Evolutionary conservation across 2,888 invertebrate species (phyloP).

Genomic region (Sericinus montela): DNA sequence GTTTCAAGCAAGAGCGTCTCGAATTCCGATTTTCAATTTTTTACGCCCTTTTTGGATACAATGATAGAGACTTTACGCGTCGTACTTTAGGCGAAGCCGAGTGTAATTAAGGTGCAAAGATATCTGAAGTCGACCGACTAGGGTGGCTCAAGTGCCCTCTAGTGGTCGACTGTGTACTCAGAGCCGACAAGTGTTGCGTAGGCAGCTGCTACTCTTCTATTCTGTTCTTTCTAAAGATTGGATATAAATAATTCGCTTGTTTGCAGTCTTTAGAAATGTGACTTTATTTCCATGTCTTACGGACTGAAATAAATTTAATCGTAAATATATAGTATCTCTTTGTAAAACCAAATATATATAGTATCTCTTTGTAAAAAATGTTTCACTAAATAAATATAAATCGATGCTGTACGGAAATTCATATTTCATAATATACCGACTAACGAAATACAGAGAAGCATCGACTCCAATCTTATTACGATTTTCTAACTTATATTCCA

Average conservation of each 20-base stretch:
- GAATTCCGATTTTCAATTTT: slow-evolving; percentile 48
- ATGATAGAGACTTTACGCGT: slow-evolving; percentile 60
- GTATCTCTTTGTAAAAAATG: not conserved
- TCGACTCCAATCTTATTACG: slow-evolving; percentile 19
- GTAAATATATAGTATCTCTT: not conserved
- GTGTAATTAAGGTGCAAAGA: slow-evolving; percentile 78
- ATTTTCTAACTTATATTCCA: slow-evolving; percentile 57
- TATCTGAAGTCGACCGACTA: slow-evolving; percentile 67
- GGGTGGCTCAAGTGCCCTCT: slow-evolving; percentile 57
- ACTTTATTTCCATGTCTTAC: no score
- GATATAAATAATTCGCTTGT: slow-evolving; percentile 61
- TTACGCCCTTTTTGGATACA: slow-evolving; percentile 48
- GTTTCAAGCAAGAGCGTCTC: slow-evolving; percentile 40
- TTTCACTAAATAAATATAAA: not conserved
- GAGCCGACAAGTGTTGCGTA: slow-evolving; percentile 68
- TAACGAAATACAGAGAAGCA: slow-evolving; percentile 40
- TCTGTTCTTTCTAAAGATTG: slow-evolving; percentile 65
- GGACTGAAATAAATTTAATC: no score
- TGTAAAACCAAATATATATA: slow-evolving; percentile 46
- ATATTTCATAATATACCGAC: slow-evolving; percentile 44
- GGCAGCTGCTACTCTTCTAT: slow-evolving; percentile 52
- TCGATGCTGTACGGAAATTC: slow-evolving; percentile 17
- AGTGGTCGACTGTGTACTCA: slow-evolving; percentile 66
- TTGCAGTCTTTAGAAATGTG: slow-evolving; percentile 18
- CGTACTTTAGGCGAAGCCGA: slow-evolving; percentile 56